Evolutionary conservation across 1,140 invertebrate genomes (phyloP).

Genomic region (Saccostrea cuccullata): DNA sequence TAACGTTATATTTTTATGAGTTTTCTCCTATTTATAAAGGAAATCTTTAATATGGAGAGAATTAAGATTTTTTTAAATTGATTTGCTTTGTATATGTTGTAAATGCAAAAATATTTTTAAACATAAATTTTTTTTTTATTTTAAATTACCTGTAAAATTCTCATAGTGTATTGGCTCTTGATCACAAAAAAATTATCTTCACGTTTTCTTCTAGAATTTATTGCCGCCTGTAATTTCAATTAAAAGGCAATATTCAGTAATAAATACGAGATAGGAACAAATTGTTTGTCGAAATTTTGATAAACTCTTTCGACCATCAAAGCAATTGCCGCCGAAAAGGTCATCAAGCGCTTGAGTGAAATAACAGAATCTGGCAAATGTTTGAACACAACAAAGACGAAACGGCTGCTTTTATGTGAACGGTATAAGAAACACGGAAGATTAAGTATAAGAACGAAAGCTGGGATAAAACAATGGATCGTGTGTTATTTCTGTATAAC

Average conservation of each 20-base stretch:
- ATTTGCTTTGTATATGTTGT: too few species aligned
- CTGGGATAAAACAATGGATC: conserved; percentile 17
- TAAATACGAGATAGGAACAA: conserved; percentile 36
- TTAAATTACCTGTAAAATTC: background rate
- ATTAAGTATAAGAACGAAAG: conserved; percentile 36
- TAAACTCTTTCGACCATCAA: conserved; percentile 30
- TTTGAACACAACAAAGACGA: conserved; percentile 24
- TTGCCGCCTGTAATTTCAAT: conserved; percentile 17
- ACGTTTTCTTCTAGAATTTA: background rate
- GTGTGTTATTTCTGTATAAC: background rate
- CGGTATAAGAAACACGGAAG: conserved; percentile 3
- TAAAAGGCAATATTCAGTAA: conserved; percentile 28
- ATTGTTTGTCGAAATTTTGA: conserved; percentile 34
- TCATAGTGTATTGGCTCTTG: background rate
- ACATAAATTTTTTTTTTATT: too few species aligned
- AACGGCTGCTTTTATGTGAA: conserved; percentile 9
- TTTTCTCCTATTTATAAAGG: too few species aligned
- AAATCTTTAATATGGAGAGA: too few species aligned
- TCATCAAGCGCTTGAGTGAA: conserved; percentile 34
- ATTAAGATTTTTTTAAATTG: too few species aligned
- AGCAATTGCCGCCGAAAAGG: background rate
- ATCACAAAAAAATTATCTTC: background rate
- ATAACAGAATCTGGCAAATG: conserved; percentile 31
- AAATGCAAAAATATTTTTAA: too few species aligned
- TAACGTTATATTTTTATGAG: too few species aligned